Evolutionary conservation across 2,113 vertebrate species (phyloP), one percentile per base, ranked within the genome.

Genomic region (Spea bombifrons): DNA sequence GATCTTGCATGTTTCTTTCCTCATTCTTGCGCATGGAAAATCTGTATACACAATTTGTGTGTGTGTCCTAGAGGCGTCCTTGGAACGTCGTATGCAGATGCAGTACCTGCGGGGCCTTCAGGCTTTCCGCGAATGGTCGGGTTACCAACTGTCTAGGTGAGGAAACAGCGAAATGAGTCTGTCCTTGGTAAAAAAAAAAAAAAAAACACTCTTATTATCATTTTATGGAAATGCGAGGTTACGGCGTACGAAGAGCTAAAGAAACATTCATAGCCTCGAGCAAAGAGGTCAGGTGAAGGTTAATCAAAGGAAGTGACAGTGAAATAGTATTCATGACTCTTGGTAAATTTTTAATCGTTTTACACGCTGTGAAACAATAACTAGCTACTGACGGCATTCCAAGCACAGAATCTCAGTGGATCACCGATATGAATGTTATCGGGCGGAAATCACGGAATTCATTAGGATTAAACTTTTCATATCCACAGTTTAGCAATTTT

Each of bases 251-350:
- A 75, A 81, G 75, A 86, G 89, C 82, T 85, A 83, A 75, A 82
- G 86, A 83, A 75, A 67, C 15, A 10, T 81, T 45, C 83, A 85
- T 81, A 13, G 85, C 90, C 91, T 67, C 1, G 55, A 85, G 85
- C 81, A 83, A 81, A 65, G 74, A 85, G 90, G 89, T 90, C 88
- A 87, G 85, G 83, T 17, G 83, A 71, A 91, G 92, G 90, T 91
- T 92, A 93, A 92, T 92, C 86, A 87, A 86, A 91, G 90, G 90
- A 92, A 93, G 90, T 89, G 88, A 87, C 85, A 85, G 84, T 85
- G 87, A 71, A 80, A 86, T 87, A 84, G 85, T 85, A 87, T 86
- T 87, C 83, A 82, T 15, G 6, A 84, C 85, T 88, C 85, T 81
- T 73, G 82, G 83, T 90, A 85, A 89, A 85, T 88, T 87, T 89